A percentile compares a stretch with the other conserved stretches of the same genome.
phyloP scores from a whole-genome alignment of 2,797 vertebrate genomes.

The Sebastes cheni region DNA sequence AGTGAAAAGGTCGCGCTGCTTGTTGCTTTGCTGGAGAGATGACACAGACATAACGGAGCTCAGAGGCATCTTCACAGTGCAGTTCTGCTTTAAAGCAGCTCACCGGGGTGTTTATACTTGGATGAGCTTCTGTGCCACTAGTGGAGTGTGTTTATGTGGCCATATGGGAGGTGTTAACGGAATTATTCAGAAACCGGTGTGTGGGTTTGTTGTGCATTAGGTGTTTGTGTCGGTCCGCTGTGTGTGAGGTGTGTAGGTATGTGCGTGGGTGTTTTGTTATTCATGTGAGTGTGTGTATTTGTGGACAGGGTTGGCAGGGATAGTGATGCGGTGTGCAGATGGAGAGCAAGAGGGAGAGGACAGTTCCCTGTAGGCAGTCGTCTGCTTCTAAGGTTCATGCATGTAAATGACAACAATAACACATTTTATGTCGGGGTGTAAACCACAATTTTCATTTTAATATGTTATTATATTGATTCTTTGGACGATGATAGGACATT shows the following conservation, averaged over 20 bases:
- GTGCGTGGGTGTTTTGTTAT: slow-evolving; percentile 37
- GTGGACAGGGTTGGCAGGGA: slow-evolving; percentile 54
- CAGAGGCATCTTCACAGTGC: not conserved
- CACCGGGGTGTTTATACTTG: not conserved
- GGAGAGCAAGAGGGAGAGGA: slow-evolving; percentile 77
- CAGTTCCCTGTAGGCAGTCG: slow-evolving; percentile 76
- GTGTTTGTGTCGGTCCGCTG: slow-evolving; percentile 14
- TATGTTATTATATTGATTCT: no score
- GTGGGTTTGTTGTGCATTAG: slow-evolving; percentile 1
- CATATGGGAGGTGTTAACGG: slow-evolving; percentile 12
- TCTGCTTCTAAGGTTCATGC: slow-evolving; percentile 61
- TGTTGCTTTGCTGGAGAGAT: slow-evolving; percentile 17
- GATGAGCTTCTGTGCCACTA: not conserved
- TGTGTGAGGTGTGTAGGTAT: slow-evolving; percentile 17
- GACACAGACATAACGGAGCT: not conserved
- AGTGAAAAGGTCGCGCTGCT: slow-evolving; percentile 18
- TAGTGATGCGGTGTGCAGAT: slow-evolving; percentile 77
- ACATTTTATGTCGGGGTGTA: not conserved
- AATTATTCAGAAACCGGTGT: slow-evolving; percentile 18
- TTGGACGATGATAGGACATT: no score
- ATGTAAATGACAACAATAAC: slow-evolving; percentile 50
- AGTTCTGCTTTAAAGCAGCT: slow-evolving; percentile 13
- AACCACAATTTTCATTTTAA: no score
- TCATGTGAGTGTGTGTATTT: slow-evolving; percentile 35
- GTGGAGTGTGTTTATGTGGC: slow-evolving; percentile 9